Base-by-base conservation (phyloP, 2,888 invertebrate genomes). In the Drosophila macrothrix region DNA sequence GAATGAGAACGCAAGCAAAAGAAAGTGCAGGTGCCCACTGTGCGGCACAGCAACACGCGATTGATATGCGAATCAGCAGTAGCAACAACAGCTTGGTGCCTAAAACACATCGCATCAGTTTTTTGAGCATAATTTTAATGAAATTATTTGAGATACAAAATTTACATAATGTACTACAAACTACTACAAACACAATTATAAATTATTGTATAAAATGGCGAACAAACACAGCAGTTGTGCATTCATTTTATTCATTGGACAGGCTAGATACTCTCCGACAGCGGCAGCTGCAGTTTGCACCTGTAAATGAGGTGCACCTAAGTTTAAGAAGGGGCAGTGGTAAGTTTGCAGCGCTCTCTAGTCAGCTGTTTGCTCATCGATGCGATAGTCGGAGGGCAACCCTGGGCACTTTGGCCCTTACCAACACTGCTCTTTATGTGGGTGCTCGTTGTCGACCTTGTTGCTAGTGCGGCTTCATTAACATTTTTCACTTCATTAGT, bases 121-220 rank as follows among this genome's bases (percentile, higher is more conserved):
- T 66, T 68, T 79, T 82, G 64, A 73, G 55, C 55, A 67, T 84
- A 70, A 54, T 67, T 79, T 79, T 84, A 70, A 68, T 56, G 53
- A 67, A 82, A 67, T 84, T 79, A 75, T 66, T 82, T 80, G 65
- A 80, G 73, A 67, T 68, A 76, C 82, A 14, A 71, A 73, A 73
- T 76, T 82, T 73, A 65, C 63, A 70, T 67, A 64, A 69, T 82
- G 83, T 84, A 82, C 70, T 78, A 78, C 79, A 70, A 73, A 80
- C 56, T 78, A 77, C 70, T 71, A 46, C 46, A 39, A 78, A 65
- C 64, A 68, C 73, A 80, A 82, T 71, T 83, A 76, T 84, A 83
- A 84, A 70, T 70, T 80, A 83, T 73, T 84, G 73, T 82, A 83
- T 80, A 82, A 82, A 84, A 83, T 84, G 83, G 85, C 71, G 69